Base-by-base conservation (phyloP, 2,113 vertebrate genomes). In the Dinomys branickii region DNA sequence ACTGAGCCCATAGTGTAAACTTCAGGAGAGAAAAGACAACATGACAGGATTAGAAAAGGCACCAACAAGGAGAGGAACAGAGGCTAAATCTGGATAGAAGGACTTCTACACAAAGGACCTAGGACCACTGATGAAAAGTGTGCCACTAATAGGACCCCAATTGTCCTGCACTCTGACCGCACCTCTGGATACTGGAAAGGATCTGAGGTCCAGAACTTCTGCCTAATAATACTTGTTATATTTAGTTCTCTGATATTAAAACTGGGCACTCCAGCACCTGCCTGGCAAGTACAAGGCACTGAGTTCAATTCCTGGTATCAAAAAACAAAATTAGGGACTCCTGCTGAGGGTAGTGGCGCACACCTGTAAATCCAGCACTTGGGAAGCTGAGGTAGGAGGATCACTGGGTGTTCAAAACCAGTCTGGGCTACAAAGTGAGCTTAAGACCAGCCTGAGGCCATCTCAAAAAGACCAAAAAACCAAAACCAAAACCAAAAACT, bases 21-120 rank as follows among this genome's bases (percentile, higher is more conserved):
- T 41, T 52, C 35, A 50, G 35, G 92, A 90, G 1, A 90, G 50
- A 94, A 47, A 75, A 91, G 92, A 95, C 90, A 94, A 54, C 5
- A 17, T 50, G 54, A 52, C 26, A 71, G 22, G 22, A 28, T 84
- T 59, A 88, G 19, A 56, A 90, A 96, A 93, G 20, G 85, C 7
- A 69, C 30, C 41, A 28, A 41, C 11, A n/a, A 44, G 28, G 16
- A 93, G 65, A 75, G 33, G 3, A 19, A 38, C 28, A 52, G 67
- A 78, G 9, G 56, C 7, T 47, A 67, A 65, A 50, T 61, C 16
- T 88, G 69, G 47, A 73, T 16, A 90, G 63, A 85, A 82, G 71
- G 81, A 3, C 52, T 33, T 87, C 71, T 85, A 71, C 54, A 91
- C 35, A 19, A 56, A 85, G 80, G 80, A 82, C 11, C 20, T 0